Conservation (phyloP, 2,113 vertebrate genomes). For the Cheirogaleus medius region DNA sequence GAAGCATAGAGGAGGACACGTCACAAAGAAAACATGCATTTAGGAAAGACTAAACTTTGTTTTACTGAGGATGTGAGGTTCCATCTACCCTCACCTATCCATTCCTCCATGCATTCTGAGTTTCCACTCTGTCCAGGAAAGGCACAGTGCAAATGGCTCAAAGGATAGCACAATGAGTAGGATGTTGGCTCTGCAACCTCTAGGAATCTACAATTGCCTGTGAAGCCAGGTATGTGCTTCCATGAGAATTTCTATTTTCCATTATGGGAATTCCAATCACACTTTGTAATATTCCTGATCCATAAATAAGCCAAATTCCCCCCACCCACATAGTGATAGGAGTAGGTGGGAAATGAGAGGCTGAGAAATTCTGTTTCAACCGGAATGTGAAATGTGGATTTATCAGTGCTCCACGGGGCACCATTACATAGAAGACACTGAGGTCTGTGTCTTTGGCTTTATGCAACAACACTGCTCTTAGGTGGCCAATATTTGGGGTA, state of each 20-base stretch:
- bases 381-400: no score
- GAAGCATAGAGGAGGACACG: background rate
- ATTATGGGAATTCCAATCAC: background rate
- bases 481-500: no score
- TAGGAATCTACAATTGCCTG: background rate
- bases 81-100: background rate
- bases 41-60: background rate
- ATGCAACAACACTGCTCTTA: no score
- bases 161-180: background rate
- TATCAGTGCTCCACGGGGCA: no score
- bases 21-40: conserved; percentile 3
- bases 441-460: no score
- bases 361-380: no score
- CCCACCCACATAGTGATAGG: no score
- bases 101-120: background rate
- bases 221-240: background rate
- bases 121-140: background rate
- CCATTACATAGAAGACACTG: no score
- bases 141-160: background rate
- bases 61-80: background rate
- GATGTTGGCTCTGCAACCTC: background rate
- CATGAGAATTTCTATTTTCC: background rate
- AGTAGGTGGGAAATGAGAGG: no score
- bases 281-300: background rate
- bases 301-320: no score